phyloP scores from a whole-genome alignment of 2,888 invertebrate species.

The Luffia ferchaultella region DNA sequence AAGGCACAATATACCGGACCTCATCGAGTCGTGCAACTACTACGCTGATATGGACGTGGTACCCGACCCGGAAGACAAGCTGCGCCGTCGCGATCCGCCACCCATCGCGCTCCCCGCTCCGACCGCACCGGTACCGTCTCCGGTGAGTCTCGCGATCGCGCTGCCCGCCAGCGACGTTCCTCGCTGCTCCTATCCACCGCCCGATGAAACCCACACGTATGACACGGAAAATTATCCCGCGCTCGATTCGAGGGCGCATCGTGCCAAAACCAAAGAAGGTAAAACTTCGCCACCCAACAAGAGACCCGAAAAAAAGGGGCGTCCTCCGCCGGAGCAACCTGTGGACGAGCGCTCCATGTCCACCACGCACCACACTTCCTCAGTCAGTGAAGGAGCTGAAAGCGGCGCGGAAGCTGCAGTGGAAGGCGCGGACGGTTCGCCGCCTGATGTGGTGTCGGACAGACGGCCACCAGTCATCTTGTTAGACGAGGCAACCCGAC shows the following conservation, averaged over 20 bases:
- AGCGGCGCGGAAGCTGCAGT: conserved; percentile 34
- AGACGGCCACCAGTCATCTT: conserved; percentile 78
- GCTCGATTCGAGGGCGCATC: conserved; percentile 24
- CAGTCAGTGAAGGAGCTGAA: background rate
- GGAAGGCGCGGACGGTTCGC: conserved; percentile 41
- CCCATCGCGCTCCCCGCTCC: conserved; percentile 9
- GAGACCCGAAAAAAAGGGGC: background rate
- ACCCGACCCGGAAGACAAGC: background rate
- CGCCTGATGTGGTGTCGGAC: conserved; percentile 51
- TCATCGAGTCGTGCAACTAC: conserved; percentile 60
- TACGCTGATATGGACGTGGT: conserved; percentile 38
- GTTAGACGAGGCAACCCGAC: conserved; percentile 65
- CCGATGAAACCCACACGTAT: conserved; percentile 13
- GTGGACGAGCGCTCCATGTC: conserved; percentile 6
- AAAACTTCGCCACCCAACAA: conserved; percentile 2
- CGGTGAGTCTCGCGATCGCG: too few relatives aligned
- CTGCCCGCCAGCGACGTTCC: conserved; percentile 17
- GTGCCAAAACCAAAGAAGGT: conserved; percentile 1
- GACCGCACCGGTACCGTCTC: conserved; percentile 13
- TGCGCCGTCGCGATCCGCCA: conserved; percentile 7
- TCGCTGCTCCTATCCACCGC: too few relatives aligned
- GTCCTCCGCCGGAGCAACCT: background rate
- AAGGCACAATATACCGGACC: conserved; percentile 55
- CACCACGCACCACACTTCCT: conserved; percentile 7
- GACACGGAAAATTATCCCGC: conserved; percentile 40